Evolutionary conservation across 2,888 invertebrate genomes (phyloP).

Genomic region (Resseliella maxima): DNA sequence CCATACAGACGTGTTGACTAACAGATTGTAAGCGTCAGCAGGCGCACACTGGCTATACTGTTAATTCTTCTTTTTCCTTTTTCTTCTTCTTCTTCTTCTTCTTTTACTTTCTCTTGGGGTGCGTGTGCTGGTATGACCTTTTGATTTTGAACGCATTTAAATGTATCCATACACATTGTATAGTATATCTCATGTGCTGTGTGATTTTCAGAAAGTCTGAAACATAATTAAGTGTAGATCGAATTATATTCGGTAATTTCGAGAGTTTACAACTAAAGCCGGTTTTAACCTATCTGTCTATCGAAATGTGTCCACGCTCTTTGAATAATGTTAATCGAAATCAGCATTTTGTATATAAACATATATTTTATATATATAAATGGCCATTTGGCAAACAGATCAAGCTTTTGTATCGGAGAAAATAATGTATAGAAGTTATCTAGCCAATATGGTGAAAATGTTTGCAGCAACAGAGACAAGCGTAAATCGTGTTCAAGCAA

Average conservation of each 20-base stretch:
- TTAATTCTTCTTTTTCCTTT: no score
- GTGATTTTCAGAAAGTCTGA: no score
- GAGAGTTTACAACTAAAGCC: background rate
- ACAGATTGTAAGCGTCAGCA: background rate
- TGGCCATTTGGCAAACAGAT: background rate
- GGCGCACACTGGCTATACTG: no score
- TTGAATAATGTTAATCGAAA: no score
- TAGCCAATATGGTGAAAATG: background rate
- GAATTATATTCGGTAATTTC: slow-evolving; percentile 33
- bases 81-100: no score
- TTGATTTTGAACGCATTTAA: no score
- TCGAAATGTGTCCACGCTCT: no score
- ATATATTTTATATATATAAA: no score
- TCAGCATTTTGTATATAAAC: no score
- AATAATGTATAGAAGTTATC: background rate
- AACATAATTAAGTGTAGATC: slow-evolving; percentile 21
- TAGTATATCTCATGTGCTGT: background rate
- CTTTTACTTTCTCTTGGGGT: no score
- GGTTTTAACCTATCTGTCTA: background rate
- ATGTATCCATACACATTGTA: no score
- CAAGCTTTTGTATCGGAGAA: background rate
- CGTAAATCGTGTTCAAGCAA: slow-evolving; percentile 9
- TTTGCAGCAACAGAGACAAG: background rate
- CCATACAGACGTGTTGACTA: no score
- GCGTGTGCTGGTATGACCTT: background rate